Evolutionary conservation across 1,140 invertebrate species (phyloP).

Genomic region (Ladona fulva): DNA sequence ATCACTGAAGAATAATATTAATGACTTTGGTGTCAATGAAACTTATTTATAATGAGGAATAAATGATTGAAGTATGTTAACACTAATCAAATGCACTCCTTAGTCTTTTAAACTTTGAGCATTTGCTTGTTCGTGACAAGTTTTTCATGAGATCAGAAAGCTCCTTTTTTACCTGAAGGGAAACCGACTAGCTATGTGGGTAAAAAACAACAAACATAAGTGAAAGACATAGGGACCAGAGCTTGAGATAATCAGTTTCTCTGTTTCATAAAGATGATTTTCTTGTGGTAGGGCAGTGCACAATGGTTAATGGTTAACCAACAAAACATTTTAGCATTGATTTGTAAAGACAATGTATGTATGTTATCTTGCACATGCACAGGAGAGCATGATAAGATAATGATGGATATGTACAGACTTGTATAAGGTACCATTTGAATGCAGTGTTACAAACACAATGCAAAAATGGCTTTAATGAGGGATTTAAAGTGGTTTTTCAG

Average conservation of each 20-base stretch:
- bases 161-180: conserved; percentile 8
- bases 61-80: not conserved
- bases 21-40: not conserved
- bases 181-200: not conserved
- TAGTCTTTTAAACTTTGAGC: conserved; percentile 2
- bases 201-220: not conserved
- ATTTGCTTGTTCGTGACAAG: conserved; percentile 9
- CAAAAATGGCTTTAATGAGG: too few relatives aligned
- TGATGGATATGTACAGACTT: too few relatives aligned
- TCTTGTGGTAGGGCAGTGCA: not conserved
- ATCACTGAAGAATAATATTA: not conserved
- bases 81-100: not conserved
- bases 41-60: not conserved
- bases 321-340: not conserved
- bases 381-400: too few relatives aligned
- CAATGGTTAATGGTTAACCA: not conserved
- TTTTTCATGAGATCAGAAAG: conserved; percentile 1
- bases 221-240: not conserved
- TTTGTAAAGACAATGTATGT: too few relatives aligned
- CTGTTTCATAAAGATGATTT: too few relatives aligned
- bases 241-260: not conserved
- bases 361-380: too few relatives aligned
- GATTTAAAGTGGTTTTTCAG: too few relatives aligned
- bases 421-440: too few relatives aligned
- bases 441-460: too few relatives aligned